Conservation (phyloP, 2,888 invertebrate genomes). For the Hydroisotoma schaefferi region DNA sequence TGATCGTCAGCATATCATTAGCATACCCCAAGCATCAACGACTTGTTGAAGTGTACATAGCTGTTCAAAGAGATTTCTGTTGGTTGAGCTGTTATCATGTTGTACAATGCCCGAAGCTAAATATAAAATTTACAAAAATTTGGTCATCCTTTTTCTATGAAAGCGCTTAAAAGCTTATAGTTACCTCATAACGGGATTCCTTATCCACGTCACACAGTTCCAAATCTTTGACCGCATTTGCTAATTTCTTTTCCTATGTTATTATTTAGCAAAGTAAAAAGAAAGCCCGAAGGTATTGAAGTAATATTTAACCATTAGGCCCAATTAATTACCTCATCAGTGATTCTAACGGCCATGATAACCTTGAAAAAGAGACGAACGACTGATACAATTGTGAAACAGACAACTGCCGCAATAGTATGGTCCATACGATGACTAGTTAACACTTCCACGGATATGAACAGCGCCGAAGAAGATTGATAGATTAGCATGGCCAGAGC, state of each 20-base stretch:
- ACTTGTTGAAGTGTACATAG: not conserved
- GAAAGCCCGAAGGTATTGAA: too few relatives aligned
- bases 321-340: constrained; percentile 3
- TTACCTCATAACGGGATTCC: not conserved
- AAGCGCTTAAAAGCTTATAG: too few relatives aligned
- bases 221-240: not conserved
- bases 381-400: not conserved
- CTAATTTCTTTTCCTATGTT: too few relatives aligned
- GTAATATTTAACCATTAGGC: too few relatives aligned
- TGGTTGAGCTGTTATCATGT: not conserved
- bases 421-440: not conserved
- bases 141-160: too few relatives aligned
- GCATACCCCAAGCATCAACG: not conserved
- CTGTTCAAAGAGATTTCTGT: not conserved
- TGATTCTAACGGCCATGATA: not conserved
- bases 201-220: not conserved
- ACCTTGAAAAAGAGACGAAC: not conserved
- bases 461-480: not conserved
- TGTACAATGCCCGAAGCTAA: not conserved
- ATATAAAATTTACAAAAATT: not conserved
- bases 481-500: not conserved
- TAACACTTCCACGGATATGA: not conserved
- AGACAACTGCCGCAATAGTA: not conserved
- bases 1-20: not conserved
- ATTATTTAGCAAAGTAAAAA: too few relatives aligned